Evolutionary conservation across 2,113 vertebrate species (phyloP), one percentile per base, ranked within the genome.

Genomic region (Condylura cristata): DNA sequence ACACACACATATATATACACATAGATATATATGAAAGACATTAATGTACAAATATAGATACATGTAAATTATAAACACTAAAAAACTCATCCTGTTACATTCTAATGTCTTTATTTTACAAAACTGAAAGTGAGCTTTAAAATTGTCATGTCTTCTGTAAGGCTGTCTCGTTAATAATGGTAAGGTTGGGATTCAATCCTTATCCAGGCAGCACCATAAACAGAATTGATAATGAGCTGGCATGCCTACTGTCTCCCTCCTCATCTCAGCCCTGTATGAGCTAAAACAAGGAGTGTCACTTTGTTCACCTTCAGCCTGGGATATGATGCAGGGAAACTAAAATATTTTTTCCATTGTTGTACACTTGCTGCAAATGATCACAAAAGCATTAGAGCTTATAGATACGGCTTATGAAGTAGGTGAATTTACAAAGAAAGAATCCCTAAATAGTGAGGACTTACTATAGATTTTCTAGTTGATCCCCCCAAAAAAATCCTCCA

Each of bases 211-310:
- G 5, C 5, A 10, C 32, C 11, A 82, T 28, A 61, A 18, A 7
- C 18, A 58, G 39, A 87, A n/a, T 18, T 74, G 20, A 63, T 11
- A 16, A 1, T 18, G 17, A 90, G 6, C 32, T 18, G 24, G 0
- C 7, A 37, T 2, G 0, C 9, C 22, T 5, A 26, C 14, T 16
- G 0, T 4, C 24, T 48, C 5, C 32, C 5, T 16, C 0, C 14
- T 74, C 61, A 37, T 3, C 16, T 44, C 30, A 32, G 30, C 20
- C 74, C 41, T 30, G 46, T 8, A 4, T 39, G 26, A 83, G 4
- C 6, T 93, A 48, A 65, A 78, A 60, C 9, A 37, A 17, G 7
- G 75, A 66, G 26, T 1, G 9, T 28, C 32, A 10, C 16, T 5
- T 80, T 70, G 37, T 24, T 72, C 32, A 58, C 18, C 32, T 39